Evolutionary conservation across 1,140 invertebrate species (phyloP), one percentile per base, ranked within the genome.

Genomic region (Sitobion miscanthi): DNA sequence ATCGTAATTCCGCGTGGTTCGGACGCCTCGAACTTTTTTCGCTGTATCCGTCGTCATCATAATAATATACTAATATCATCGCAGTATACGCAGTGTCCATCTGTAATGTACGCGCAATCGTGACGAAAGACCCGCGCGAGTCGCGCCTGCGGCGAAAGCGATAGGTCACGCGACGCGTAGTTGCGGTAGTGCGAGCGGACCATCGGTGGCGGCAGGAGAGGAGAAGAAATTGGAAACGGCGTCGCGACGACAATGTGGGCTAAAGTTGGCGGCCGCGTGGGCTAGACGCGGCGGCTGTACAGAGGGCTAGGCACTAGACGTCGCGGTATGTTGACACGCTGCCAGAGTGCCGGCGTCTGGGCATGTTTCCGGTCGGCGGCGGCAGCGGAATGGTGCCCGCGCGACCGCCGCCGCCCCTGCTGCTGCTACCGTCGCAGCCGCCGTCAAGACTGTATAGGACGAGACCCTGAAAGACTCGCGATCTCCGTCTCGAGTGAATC

Each of bases 251-350:
- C 91, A 35, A 93, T 86, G 91, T 93, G 91, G 91, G 91, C 91
- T 93, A 93, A 93, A 93, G 91, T 93, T 93, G 91, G 91, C 91
- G 91, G 91, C 77, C 91, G 91, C 91, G 91, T 93, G 91, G 91
- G 91, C 82, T 86, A 93, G 91, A 93, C 82, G 54, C 89, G 57
- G 38, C 17, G 42, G n/a, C 54, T 1, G 69, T 11, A 30, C 30
- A 38, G 82, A 93, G 23, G 91, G 91, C 82, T 57, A 54, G 77
- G 91, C 91, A 83, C 91, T 93, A 93, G 91, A 93, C 91, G 91
- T 93, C 91, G 91, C 82, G 91, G 91, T 93, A 93, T 93, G 91
- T 93, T 93, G 91, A 93, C 91, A 93, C 91, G 91, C 47, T 93
- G 91, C 91, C 91, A 93, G 91, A 93, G 91, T 93, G 91, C 91